These are phyloP conservation scores for Podarcis siculus DNA, from an alignment of 2,797 vertebrate species.

Conservation along the genomic window DNA sequence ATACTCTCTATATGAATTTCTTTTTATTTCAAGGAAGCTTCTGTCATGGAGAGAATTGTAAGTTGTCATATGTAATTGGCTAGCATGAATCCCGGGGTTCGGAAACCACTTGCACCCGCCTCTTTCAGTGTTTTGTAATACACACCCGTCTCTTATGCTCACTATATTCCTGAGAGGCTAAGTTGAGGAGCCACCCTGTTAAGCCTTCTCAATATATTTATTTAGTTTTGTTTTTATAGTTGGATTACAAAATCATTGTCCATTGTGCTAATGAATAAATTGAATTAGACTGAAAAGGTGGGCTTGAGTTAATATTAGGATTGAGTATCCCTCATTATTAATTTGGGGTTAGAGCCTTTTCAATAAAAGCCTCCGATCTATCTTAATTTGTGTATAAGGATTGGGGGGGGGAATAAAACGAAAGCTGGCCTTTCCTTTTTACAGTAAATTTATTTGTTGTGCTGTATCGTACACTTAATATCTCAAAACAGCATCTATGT, in stretches of 20 bases:
- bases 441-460: not conserved
- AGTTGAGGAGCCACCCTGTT: too few species aligned
- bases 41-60: not conserved
- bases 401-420: not conserved
- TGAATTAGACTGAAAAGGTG: not conserved
- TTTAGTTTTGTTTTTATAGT: not conserved
- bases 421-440: not conserved
- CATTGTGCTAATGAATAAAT: not conserved
- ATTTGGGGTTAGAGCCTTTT: not conserved
- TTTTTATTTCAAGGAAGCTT: conserved; percentile 5
- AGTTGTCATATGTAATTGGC: not conserved
- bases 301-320: not conserved
- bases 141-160: too few species aligned
- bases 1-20: not conserved
- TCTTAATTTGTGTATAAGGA: not conserved
- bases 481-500: not conserved
- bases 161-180: too few species aligned
- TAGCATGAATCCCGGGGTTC: conserved; percentile 10
- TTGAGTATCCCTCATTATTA: not conserved
- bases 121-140: too few species aligned
- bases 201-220: not conserved
- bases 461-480: not conserved
- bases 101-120: too few species aligned
- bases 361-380: not conserved
- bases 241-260: not conserved